These are phyloP conservation scores for Erynnis tages DNA, from an alignment of 2,888 invertebrate species.

Conservation along the genomic window DNA sequence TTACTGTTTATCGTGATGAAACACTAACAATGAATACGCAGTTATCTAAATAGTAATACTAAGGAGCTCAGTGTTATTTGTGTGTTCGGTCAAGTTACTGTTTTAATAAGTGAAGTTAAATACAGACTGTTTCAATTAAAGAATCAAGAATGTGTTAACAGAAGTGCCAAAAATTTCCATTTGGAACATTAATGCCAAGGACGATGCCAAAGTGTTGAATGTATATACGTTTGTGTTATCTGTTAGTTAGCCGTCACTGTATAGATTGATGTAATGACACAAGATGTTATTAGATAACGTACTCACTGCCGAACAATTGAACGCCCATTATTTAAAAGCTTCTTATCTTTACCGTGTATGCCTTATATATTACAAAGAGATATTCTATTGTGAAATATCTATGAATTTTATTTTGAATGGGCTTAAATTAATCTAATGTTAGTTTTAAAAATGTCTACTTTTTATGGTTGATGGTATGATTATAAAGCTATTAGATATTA, in stretches of 20 bases:
- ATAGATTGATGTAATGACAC: not conserved
- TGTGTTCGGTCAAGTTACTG: too few relatives aligned
- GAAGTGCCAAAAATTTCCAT: conserved; percentile 10
- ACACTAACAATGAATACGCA: too few relatives aligned
- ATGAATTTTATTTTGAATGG: not conserved
- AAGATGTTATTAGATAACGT: conserved; percentile 6
- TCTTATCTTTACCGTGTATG: not conserved
- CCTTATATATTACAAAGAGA: not conserved
- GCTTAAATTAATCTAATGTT: conserved; percentile 15
- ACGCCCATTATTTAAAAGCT: not conserved
- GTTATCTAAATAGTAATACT: too few relatives aligned
- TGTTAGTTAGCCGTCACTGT: conserved; percentile 4
- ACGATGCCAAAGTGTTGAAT: conserved; percentile 17
- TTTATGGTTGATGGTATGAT: conserved; percentile 17
- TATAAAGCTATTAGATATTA: not conserved
- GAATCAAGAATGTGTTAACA: not conserved
- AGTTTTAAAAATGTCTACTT: conserved; percentile 17
- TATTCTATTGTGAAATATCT: not conserved
- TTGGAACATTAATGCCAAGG: conserved; percentile 9
- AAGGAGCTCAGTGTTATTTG: too few relatives aligned
- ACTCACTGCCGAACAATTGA: conserved; percentile 18
- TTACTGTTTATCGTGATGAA: not conserved
- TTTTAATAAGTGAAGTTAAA: too few relatives aligned
- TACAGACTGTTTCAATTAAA: too few relatives aligned
- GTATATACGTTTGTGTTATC: conserved; percentile 8